Evolutionary conservation across 2,797 vertebrate species (phyloP).

Genomic region (Malacoctenus gilli): DNA sequence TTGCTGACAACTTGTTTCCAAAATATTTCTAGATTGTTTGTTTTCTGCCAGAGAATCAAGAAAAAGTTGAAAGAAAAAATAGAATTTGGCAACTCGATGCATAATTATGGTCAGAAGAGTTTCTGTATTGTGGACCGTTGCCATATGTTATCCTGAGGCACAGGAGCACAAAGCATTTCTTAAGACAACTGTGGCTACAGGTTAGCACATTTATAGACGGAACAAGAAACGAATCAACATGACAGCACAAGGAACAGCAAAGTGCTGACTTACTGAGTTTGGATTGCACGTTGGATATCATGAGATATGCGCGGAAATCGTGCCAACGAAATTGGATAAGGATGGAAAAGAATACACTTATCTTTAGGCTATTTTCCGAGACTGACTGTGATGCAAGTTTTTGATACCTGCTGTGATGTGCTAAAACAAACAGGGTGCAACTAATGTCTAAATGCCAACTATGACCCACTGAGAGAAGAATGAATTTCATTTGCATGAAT

Average conservation of each 20-base stretch:
- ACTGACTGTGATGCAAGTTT: conserved; percentile 20
- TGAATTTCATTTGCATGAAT: conserved; percentile 63
- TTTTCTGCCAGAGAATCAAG: no score
- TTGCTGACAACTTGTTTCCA: neutral
- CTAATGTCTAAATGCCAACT: conserved; percentile 48
- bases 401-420: conserved; percentile 11
- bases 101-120: neutral
- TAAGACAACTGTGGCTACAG: neutral
- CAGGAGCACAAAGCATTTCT: conserved; percentile 1
- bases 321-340: no score
- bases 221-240: neutral
- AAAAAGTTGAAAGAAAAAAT: neutral
- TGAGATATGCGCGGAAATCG: no score
- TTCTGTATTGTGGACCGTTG: neutral
- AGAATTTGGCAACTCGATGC: neutral
- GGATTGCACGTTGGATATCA: no score
- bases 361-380: no score
- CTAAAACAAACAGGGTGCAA: conserved; percentile 46
- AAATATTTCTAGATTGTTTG: neutral
- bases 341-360: no score
- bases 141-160: neutral
- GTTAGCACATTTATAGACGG: conserved; percentile 18
- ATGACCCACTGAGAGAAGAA: conserved; percentile 59
- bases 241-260: conserved; percentile 2
- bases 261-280: no score